Evolutionary conservation across 2,888 invertebrate species (phyloP), one percentile per base, ranked within the genome.

Genomic region (Hetaerina titia): DNA sequence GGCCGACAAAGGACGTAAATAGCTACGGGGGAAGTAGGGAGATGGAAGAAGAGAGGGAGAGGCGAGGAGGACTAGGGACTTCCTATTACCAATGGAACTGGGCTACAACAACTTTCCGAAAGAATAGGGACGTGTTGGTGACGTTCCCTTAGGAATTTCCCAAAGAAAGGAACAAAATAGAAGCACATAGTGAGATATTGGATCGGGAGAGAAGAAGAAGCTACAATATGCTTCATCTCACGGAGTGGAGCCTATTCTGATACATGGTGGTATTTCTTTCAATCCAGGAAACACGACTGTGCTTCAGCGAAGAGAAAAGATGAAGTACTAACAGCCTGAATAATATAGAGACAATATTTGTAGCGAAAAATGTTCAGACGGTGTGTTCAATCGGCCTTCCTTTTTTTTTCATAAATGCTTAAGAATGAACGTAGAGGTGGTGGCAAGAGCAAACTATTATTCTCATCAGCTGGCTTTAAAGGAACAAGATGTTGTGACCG

Each of bases 61-160:
- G 8, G 31, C 13, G 31, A 9, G 11, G 31, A 81, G 1, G 25
- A 25, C 13, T 11, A 11, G 13, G 81, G 81, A 81, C 81, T 81
- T 81, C 25, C 81, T 22, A 81, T 31, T 31, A 81, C 31, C 81
- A 31, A 81, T 31, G 31, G 31, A 81, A 81, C 81, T 81, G 81
- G 81, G 31, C 8, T 81, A 81, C 81, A 31, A 81, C 81, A 31
- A 31, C 81, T 81, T 81, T 81, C 25, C 81, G 81, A 81, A 81
- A 81, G 81, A n/a, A 5, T 81, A 7, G 9, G 15, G 81, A 11
- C 81, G 81, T 81, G 81, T 31, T 15, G 13, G 25, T 15, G 31
- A 25, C 81, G 13, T 7, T 81, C 81, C 81, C 9, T 13, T 9
- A 19, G 0, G 74, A 25, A 25, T 74, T n/a, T 25, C 74, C 7